These are phyloP conservation scores for Patiria miniata DNA, from an alignment of 35 echinoderm and acorn worm species.

Conservation along the genomic window DNA sequence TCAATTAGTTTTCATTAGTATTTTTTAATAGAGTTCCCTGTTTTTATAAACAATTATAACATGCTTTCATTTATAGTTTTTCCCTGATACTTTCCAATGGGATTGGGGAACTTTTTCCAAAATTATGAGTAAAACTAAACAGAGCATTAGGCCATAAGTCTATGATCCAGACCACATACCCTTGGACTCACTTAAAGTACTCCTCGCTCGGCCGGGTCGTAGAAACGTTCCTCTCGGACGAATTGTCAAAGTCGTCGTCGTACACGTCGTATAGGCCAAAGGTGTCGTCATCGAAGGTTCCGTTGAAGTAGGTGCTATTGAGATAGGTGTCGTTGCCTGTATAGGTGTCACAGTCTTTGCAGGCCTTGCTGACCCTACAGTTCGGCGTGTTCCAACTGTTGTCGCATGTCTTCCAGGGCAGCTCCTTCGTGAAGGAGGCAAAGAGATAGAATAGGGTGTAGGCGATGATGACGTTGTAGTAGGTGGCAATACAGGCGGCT, in stretches of 20 bases:
- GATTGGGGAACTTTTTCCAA: no score
- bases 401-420: slow-evolving; percentile 77
- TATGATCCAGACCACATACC: not conserved
- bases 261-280: not conserved
- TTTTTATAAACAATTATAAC: no score
- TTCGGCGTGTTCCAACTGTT: slow-evolving; percentile 64
- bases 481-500: slow-evolving; percentile 51
- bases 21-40: no score
- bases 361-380: slow-evolving; percentile 38
- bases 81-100: no score
- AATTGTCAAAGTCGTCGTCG: not conserved
- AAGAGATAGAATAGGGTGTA: slow-evolving; percentile 93
- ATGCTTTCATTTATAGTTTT: no score
- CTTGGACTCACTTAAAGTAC: slow-evolving; percentile 47
- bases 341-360: slow-evolving; percentile 22
- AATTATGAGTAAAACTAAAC: no score
- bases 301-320: not conserved
- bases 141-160: no score
- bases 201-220: slow-evolving; percentile 40
- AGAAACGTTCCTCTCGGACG: not conserved
- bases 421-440: slow-evolving; percentile 57
- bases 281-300: not conserved
- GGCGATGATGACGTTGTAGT: slow-evolving; percentile 84
- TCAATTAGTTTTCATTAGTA: no score
- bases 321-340: slow-evolving; percentile 4